phyloP scores from a whole-genome alignment of 2,113 vertebrate genomes.

The Thalassoma bifasciatum region DNA sequence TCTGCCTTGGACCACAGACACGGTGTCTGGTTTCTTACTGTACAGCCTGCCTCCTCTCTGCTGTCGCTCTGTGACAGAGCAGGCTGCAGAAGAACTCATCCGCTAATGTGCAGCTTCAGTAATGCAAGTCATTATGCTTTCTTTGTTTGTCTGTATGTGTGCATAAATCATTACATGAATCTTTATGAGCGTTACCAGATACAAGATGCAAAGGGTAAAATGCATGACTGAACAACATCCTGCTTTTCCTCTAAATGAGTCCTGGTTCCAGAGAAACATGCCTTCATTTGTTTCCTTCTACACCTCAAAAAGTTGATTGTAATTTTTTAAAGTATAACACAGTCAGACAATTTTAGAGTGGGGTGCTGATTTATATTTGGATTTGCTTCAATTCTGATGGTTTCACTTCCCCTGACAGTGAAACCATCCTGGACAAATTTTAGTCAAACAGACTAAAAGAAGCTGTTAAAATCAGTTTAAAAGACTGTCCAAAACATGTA shows the following conservation, averaged over 20 bases:
- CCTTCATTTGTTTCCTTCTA: too few species aligned
- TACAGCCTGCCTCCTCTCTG: constrained; percentile 15
- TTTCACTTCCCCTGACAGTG: too few species aligned
- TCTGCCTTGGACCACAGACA: constrained; percentile 55
- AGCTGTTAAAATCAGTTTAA: too few species aligned
- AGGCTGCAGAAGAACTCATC: not conserved
- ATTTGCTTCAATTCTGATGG: too few species aligned
- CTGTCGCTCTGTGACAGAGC: constrained; percentile 20
- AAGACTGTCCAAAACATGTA: too few species aligned
- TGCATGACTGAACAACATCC: not conserved
- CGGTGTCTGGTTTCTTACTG: constrained; percentile 52
- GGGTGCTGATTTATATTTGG: too few species aligned
- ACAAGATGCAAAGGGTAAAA: not conserved
- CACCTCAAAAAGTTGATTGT: too few species aligned
- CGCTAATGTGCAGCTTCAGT: not conserved
- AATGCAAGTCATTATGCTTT: not conserved
- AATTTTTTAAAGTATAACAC: too few species aligned
- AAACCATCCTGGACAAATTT: too few species aligned
- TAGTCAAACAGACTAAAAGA: too few species aligned
- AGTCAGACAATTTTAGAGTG: too few species aligned
- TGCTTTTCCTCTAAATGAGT: not conserved
- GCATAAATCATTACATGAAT: not conserved
- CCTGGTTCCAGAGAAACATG: too few species aligned
- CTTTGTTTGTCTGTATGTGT: not conserved
- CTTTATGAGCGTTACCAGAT: not conserved